phyloP scores from a whole-genome alignment of 2,113 vertebrate genomes.

The Strix uralensis region DNA sequence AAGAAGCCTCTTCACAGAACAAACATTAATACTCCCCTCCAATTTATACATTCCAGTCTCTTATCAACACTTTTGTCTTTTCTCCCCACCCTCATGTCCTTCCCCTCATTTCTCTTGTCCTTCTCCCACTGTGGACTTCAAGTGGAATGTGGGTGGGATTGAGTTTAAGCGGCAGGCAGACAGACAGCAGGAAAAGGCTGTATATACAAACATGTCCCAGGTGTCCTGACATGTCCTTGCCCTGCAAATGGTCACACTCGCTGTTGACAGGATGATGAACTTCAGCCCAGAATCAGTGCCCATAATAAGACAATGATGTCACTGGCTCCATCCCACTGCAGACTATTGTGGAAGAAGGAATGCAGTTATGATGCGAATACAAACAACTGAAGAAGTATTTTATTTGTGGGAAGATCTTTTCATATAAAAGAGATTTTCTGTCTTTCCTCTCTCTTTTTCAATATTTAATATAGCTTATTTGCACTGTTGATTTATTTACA shows the following conservation, averaged over 20 bases:
- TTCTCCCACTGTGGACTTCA: not conserved
- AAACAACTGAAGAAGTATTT: not conserved
- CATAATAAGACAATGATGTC: constrained; percentile 31
- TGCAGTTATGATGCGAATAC: not conserved
- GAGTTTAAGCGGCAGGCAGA: not conserved
- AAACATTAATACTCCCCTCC: not conserved
- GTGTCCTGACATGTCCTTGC: constrained; percentile 37
- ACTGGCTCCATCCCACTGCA: not conserved
- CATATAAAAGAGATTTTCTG: not conserved
- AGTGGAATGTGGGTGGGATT: not conserved
- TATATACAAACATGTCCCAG: constrained; percentile 23
- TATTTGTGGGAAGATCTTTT: not conserved
- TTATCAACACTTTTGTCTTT: not conserved
- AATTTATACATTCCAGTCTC: not conserved
- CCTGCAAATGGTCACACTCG: constrained; percentile 9
- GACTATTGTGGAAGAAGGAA: not conserved
- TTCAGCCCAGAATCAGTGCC: not conserved
- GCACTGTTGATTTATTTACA: not conserved
- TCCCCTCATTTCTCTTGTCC: not conserved
- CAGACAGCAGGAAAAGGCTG: constrained; percentile 44
- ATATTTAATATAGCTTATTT: not conserved
- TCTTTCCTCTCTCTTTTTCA: not conserved
- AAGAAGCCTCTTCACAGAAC: not conserved
- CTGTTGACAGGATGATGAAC: constrained; percentile 18
- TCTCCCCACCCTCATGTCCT: not conserved